Base-by-base conservation (phyloP, 2,113 vertebrate genomes). In the Cottus gobio region DNA sequence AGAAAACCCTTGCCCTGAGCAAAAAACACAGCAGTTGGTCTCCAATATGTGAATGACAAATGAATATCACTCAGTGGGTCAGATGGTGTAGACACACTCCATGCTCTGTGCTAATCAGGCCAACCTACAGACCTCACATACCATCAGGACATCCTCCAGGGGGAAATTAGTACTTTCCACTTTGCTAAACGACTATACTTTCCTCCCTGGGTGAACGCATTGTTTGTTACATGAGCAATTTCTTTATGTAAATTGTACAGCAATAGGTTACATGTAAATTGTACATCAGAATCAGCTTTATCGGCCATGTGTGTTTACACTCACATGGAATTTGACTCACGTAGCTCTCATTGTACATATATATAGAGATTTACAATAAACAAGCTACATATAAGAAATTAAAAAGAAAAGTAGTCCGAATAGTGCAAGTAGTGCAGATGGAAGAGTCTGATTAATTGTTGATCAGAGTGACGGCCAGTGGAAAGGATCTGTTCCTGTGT, bases 11-110 rank as follows among this genome's bases (percentile, higher is more conserved):
- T 88, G 92, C 92, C 91, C 82, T 76, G 79, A 90, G 92, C 91
- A 26, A 90, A 77, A 89, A 71, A 71, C 88, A 85, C 92, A 93
- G 92, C 91, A 86, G 92, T 91, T 82, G 91, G 86, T 88, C 87
- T 86, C 87, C 88, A 89, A 91, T 92, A 90, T 91, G 88, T 89
- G 88, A 93, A 92, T 92, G 91, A 92, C 89, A 92, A 93, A 93
- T 93, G 88, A 91, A 92, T 89, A 87, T 90, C 89, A 89, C 88
- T 85, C 87, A 87, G 90, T 88, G 89, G 91, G 90, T 93, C 92
- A 92, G 92, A 92, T 93, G 91, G 91, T 86, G 90, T 70, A 91
- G 92, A 93, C 91, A 93, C 92, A 93, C 90, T 92, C 89, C 34
- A 54, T 90, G 91, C 91, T 87, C 85, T 71, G 83, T 90, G 91